These are phyloP conservation scores for Alfaro cultratus DNA, from an alignment of 2,797 vertebrate species.

Conservation along the genomic window DNA sequence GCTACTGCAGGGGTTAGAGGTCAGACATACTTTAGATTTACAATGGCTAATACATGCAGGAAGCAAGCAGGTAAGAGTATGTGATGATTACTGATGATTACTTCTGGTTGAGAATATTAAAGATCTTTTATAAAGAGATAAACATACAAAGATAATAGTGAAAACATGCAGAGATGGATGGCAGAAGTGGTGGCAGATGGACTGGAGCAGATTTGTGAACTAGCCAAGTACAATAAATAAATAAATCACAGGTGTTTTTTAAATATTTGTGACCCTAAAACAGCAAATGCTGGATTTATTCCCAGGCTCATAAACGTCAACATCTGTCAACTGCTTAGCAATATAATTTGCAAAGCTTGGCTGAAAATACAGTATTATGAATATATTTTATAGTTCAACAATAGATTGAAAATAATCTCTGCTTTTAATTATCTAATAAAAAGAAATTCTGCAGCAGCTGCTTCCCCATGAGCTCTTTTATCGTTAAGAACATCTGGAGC, in stretches of 20 bases:
- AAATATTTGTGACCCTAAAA: not conserved
- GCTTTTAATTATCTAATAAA: not conserved
- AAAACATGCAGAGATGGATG: not conserved
- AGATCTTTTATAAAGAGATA: not conserved
- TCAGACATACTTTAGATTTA: slow-evolving; percentile 48
- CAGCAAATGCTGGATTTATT: not conserved
- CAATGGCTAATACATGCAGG: slow-evolving; percentile 44
- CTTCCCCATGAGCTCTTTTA: not conserved
- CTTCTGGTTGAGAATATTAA: not conserved
- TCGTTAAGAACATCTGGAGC: not conserved
- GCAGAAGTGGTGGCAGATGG: not conserved
- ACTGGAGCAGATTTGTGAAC: not conserved
- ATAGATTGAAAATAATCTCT: not conserved
- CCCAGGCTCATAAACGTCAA: not conserved
- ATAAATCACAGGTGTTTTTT: not conserved
- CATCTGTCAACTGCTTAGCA: not conserved
- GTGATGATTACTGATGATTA: not conserved
- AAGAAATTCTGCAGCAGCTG: not conserved
- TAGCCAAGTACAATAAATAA: not conserved
- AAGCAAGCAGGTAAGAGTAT: slow-evolving; percentile 32
- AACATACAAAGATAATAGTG: not conserved
- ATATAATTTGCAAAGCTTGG: not conserved
- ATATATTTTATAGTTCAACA: not conserved
- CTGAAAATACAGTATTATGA: not conserved
- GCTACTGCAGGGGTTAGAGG: slow-evolving; percentile 70